A percentile compares a stretch with the other conserved stretches of the same genome.
phyloP scores from a whole-genome alignment of 2,888 invertebrate species.

The Drosophila ochracea region DNA sequence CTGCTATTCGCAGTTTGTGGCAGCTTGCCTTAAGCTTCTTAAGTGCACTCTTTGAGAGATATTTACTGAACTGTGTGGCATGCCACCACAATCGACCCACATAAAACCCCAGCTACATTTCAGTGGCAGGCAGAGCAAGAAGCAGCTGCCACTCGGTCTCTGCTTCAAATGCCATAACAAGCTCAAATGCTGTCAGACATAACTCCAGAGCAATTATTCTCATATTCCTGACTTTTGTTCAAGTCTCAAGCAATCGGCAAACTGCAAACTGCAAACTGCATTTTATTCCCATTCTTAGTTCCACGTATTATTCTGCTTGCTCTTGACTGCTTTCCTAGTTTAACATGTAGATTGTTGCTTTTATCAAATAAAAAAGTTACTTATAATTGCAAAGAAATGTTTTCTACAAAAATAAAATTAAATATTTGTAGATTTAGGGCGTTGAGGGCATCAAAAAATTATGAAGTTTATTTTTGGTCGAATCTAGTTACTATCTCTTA shows the following conservation, averaged over 20 bases:
- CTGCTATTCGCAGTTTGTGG: neutral
- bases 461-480: neutral
- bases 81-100: conserved; percentile 43
- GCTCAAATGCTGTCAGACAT: conserved; percentile 54
- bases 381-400: neutral
- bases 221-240: conserved; percentile 41
- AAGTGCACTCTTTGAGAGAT: conserved; percentile 21
- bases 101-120: conserved; percentile 44
- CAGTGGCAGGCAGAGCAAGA: conserved; percentile 6
- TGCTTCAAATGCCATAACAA: conserved; percentile 41
- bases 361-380: neutral
- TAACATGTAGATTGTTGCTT: too few relatives aligned
- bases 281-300: conserved; percentile 29
- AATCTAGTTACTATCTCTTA: neutral
- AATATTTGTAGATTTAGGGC: neutral
- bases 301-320: neutral
- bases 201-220: conserved; percentile 67
- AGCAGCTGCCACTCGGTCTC: neutral
- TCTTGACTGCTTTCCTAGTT: neutral
- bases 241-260: conserved; percentile 13
- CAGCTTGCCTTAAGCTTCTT: neutral
- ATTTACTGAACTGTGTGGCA: conserved; percentile 23
- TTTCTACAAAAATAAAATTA: neutral
- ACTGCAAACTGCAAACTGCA: conserved; percentile 37
- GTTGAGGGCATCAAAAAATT: neutral